These are phyloP conservation scores for Terrapene triunguis DNA, from an alignment of 2,113 vertebrate genomes.

Conservation along the genomic window DNA sequence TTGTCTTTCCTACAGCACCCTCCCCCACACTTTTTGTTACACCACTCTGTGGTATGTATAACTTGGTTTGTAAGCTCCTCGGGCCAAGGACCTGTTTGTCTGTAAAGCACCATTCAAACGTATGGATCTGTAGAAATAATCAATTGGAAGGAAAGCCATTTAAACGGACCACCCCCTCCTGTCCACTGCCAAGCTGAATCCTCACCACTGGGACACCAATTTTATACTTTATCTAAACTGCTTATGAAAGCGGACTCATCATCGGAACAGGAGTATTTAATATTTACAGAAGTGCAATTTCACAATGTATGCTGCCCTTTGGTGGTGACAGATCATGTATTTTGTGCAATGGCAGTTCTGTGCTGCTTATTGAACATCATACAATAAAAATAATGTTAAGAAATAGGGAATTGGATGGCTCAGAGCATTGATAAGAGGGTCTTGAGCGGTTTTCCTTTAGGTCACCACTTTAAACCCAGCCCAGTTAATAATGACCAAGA, in stretches of 20 bases:
- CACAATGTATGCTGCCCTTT: neutral
- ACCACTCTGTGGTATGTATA: fast-evolving
- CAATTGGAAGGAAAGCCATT: neutral
- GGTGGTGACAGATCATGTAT: neutral
- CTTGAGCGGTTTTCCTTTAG: neutral
- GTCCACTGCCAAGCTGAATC: neutral
- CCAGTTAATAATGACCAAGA: neutral
- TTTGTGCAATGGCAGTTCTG: fast-evolving
- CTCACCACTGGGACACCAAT: neutral
- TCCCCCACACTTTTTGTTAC: neutral
- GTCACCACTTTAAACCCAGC: neutral
- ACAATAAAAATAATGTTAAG: neutral
- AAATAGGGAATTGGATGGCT: neutral
- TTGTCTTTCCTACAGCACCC: neutral
- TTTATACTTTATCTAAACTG: neutral
- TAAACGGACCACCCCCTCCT: neutral
- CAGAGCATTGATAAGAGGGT: neutral
- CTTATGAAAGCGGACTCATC: neutral
- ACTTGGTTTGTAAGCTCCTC: neutral
- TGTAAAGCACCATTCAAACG: neutral
- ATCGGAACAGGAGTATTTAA: neutral
- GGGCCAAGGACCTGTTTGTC: neutral
- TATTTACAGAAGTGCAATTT: neutral
- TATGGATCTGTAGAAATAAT: neutral
- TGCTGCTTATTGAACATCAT: neutral